Base-by-base conservation (phyloP, 1,140 invertebrate genomes). In the Harpegnathos saltator region DNA sequence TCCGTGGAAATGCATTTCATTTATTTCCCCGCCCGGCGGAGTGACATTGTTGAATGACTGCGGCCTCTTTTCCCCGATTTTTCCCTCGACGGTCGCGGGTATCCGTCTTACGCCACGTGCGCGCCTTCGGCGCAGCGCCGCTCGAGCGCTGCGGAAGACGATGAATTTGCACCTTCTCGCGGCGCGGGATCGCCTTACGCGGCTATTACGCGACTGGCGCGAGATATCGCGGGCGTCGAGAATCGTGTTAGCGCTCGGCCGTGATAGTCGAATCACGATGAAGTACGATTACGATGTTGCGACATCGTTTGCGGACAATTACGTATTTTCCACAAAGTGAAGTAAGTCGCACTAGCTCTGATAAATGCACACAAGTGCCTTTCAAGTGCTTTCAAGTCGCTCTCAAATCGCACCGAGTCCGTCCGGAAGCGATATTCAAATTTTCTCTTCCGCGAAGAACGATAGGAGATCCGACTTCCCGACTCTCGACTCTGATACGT, bases 31-130 rank as follows among this genome's bases (percentile, higher is more conserved):
- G 71, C 75, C 80, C 24, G 26, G 22, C 26, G 48, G 83, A 86
- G 89, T 93, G 93, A 94, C 92, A 92, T 94, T 94, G 93, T 94
- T 93, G 92, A 93, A 94, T 93, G 92, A 92, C 90, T 92, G 66
- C 87, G 85, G 87, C 88, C 86, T 89, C 89, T 83, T 90, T 85
- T 88, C 83, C 80, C 74, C 73, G 80, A 83, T 85, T 89, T 89
- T 88, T 88, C 87, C 52, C 59, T 44, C 71, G 48, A 38, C 38
- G n/a, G 17, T 68, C 62, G 19, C 52, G 72, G 44, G 54, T 80
- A 54, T 56, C 17, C 83, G 75, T 58, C 65, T 85, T 69, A 75
- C 85, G 66, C 75, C 56, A 73, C 4, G 56, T 0, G 33, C 68
- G 29, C 5, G 5, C 19, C 29, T 54, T 29, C 44, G 29, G 29